A percentile compares a stretch with the other conserved stretches of the same genome.
phyloP scores from a whole-genome alignment of 2,888 invertebrate genomes.

The Vesta saturnalis region DNA sequence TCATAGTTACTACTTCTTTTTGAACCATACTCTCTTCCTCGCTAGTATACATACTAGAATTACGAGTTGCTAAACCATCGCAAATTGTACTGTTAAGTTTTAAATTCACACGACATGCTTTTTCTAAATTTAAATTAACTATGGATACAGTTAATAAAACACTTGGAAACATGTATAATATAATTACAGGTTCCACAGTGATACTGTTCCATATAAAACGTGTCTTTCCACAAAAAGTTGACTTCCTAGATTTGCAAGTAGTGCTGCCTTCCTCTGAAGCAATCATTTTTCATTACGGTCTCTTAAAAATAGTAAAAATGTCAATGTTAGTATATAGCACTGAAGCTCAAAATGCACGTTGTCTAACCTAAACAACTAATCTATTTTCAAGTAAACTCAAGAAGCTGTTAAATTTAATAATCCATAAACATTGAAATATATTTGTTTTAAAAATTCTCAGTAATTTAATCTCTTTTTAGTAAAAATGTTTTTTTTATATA shows the following conservation, averaged over 20 bases:
- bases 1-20: conserved; percentile 57
- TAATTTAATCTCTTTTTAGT: no score
- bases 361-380: no score
- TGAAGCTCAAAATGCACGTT: no score
- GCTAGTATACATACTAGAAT: conserved; percentile 70
- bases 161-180: conserved; percentile 70
- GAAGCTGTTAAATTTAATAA: no score
- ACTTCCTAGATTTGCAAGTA: not conserved
- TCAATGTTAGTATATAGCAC: no score
- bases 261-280: not conserved
- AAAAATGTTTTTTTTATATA: no score
- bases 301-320: no score
- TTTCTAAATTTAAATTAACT: conserved; percentile 83
- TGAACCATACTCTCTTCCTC: conserved; percentile 60
- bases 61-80: conserved; percentile 73
- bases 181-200: conserved; percentile 74
- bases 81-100: conserved; percentile 74
- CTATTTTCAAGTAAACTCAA: no score
- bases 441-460: no score
- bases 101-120: conserved; percentile 84
- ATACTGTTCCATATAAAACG: conserved; percentile 14
- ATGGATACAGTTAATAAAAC: conserved; percentile 74
- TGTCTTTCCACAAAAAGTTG: not conserved
- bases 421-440: no score
- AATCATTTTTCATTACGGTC: no score